Evolutionary conservation across 2,888 invertebrate genomes (phyloP).

Genomic region (Smittia aterrima): DNA sequence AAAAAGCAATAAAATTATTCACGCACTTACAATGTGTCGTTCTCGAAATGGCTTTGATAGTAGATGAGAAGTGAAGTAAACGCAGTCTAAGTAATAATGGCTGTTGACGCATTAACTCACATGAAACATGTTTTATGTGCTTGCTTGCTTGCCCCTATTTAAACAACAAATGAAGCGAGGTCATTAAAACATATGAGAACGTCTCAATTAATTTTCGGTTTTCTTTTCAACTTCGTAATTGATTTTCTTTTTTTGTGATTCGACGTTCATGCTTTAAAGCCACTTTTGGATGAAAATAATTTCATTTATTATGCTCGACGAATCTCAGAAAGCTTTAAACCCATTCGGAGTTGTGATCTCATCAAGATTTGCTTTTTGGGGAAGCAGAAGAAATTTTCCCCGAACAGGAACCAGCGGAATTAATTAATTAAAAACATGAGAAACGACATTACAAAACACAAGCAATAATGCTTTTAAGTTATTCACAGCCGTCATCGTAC

Average conservation of each 20-base stretch:
- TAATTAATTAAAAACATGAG: conserved; percentile 41
- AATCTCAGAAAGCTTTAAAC: too few relatives aligned
- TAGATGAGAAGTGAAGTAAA: neutral
- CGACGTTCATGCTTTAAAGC: too few relatives aligned
- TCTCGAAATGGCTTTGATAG: neutral
- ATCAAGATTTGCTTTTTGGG: too few relatives aligned
- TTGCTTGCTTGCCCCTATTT: neutral
- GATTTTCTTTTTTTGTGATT: neutral
- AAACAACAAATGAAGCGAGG: neutral
- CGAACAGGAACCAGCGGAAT: conserved; percentile 15
- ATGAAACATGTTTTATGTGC: neutral
- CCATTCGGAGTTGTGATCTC: too few relatives aligned
- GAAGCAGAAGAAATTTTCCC: too few relatives aligned
- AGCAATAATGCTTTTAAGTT: conserved; percentile 33
- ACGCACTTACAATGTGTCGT: conserved; percentile 11
- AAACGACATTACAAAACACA: conserved; percentile 36
- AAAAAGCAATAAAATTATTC: conserved; percentile 19
- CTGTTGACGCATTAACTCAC: neutral
- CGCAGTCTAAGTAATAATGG: neutral
- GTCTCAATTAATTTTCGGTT: conserved; percentile 3
- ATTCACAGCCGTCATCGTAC: conserved; percentile 32
- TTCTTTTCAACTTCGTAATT: neutral
- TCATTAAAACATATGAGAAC: neutral
- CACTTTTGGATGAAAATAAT: too few relatives aligned
- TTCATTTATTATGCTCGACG: too few relatives aligned